Evolutionary conservation across 2,797 vertebrate species (phyloP), one percentile per base, ranked within the genome.

Genomic region (Argentina silus): DNA sequence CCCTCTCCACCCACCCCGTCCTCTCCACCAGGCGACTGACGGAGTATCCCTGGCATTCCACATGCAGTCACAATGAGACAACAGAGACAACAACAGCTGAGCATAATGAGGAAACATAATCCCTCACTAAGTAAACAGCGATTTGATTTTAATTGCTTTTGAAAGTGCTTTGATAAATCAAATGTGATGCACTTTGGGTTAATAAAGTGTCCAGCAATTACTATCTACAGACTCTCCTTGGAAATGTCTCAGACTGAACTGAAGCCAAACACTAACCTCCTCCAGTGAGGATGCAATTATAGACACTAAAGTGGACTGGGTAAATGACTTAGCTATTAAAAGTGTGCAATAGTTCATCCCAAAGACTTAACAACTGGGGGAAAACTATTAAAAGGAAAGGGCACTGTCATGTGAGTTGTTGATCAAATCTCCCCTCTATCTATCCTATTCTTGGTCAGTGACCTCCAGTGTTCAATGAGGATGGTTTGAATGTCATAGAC

Each of bases 71-170:
- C 89, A 91, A 90, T 89, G 81, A 73, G 72, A 48, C 78, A 81
- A 75, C 76, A 81, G 85, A 85, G 83, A 81, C 86, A 81, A 83
- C 85, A 90, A 90, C 91, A 92, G 92, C 90, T 92, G 91, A 88
- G 81, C 81, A 86, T 86, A 78, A 84, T 88, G 84, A 27, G 6
- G 80, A 89, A 91, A 85, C 59, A 75, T 14, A 83, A 89, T 87
- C 85, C 78, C 80, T 79, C 74, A 73, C 85, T 86, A 82, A 88
- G 27, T 88, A 84, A 90, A 89, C 85, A 80, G 81, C 84, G 78
- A 79, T 85, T 76, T 82, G 89, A 88, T 89, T 91, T 88, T 86
- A 91, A 88, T 89, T 87, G 90, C 80, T 66, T 36, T 82, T 80
- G 23, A 53, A 27, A 44, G 21, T 9, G 14, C 43, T 64, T n/a